A percentile compares a stretch with the other conserved stretches of the same genome.
These are phyloP conservation scores for Drosophila athabasca DNA, from an alignment of 1,140 invertebrate genomes.

Conservation along the genomic window DNA sequence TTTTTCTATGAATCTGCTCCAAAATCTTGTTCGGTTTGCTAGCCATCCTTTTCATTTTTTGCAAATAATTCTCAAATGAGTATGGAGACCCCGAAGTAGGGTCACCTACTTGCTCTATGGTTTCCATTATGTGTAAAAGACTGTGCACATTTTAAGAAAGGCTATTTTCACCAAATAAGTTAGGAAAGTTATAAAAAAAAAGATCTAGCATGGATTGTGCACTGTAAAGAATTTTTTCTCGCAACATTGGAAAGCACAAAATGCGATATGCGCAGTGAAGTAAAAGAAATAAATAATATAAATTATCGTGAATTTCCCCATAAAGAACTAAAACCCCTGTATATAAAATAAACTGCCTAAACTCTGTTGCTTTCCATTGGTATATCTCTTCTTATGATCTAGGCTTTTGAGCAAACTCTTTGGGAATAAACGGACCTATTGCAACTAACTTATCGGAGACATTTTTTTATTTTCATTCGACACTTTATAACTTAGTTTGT, in stretches of 20 bases:
- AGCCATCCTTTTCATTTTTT: too few species aligned
- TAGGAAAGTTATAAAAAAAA: constrained; percentile 7
- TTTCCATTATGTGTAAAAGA: neutral
- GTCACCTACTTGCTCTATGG: too few species aligned
- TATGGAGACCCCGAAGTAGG: too few species aligned
- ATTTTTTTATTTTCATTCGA: neutral
- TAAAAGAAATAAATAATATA: neutral
- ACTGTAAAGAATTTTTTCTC: neutral
- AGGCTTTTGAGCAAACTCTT: neutral
- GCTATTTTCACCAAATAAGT: neutral
- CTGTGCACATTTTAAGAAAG: neutral
- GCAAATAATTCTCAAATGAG: too few species aligned
- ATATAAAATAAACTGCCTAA: constrained; percentile 34
- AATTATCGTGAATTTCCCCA: constrained; percentile 4
- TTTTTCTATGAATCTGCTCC: too few species aligned
- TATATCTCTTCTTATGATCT: neutral
- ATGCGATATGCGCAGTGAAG: constrained; percentile 28
- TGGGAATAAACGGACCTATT: neutral
- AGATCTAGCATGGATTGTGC: neutral
- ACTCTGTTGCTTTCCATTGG: constrained; percentile 31
- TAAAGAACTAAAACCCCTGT: constrained; percentile 1
- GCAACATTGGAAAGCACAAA: constrained; percentile 19
- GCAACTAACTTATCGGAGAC: neutral
- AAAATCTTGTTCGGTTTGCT: too few species aligned
- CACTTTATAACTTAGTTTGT: too few species aligned